Evolutionary conservation across 2,888 invertebrate genomes (phyloP).

Genomic region (Operophtera brumata): DNA sequence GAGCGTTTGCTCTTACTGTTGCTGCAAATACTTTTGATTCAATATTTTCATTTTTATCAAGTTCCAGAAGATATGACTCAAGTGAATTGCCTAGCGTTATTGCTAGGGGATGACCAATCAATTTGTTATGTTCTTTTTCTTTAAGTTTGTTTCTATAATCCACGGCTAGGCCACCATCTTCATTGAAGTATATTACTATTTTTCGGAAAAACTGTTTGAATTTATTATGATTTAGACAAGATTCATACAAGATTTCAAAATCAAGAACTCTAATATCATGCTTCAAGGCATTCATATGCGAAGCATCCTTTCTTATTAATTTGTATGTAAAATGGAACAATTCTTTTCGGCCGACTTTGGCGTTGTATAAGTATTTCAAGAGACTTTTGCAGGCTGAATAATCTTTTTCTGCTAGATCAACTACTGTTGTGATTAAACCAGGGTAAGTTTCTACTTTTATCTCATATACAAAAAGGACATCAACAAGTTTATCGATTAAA

Average conservation of each 20-base stretch:
- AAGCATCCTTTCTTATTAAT: conserved; percentile 44
- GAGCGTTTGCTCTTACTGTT: conserved; percentile 47
- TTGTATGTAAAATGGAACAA: conserved; percentile 48
- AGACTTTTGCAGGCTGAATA: conserved; percentile 30
- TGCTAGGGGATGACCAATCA: conserved; percentile 15
- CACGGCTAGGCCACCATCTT: conserved; percentile 45
- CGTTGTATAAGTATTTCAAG: conserved; percentile 42
- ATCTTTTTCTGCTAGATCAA: conserved; percentile 36
- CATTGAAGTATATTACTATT: conserved; percentile 53
- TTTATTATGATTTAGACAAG: conserved; percentile 23
- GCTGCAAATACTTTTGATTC: conserved; percentile 35
- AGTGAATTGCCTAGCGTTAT: conserved; percentile 28
- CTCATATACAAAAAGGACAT: conserved; percentile 44
- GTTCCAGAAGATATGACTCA: conserved; percentile 22
- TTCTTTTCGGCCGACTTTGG: conserved; percentile 47
- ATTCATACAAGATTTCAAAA: conserved; percentile 10
- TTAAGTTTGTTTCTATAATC: conserved; percentile 18
- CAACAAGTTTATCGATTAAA: conserved; percentile 39
- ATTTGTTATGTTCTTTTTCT: conserved; percentile 28
- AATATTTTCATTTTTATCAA: conserved; percentile 26
- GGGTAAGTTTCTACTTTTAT: conserved; percentile 36
- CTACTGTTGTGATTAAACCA: conserved; percentile 38
- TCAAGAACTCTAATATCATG: conserved; percentile 47
- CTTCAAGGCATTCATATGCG: conserved; percentile 55
- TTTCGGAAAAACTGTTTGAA: conserved; percentile 44